A percentile compares a stretch with the other conserved stretches of the same genome.
phyloP scores from a whole-genome alignment of 2,888 invertebrate species.

The Euplexia lucipara region DNA sequence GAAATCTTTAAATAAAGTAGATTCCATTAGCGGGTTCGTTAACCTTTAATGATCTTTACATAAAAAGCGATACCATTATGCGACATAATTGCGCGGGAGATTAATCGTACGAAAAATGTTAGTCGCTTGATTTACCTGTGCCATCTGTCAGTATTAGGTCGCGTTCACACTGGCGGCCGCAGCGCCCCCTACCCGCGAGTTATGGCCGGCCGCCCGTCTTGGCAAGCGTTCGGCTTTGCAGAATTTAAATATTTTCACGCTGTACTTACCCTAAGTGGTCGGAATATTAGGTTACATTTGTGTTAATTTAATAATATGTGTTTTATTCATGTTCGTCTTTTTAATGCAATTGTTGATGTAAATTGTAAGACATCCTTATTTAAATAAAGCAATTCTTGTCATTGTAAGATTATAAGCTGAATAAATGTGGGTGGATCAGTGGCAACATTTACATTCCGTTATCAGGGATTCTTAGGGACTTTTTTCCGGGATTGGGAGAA shows the following conservation, averaged over 20 bases:
- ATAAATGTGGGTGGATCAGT: not conserved
- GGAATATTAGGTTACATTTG: slow-evolving; percentile 51
- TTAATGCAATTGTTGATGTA: slow-evolving; percentile 11
- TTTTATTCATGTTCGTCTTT: slow-evolving; percentile 14
- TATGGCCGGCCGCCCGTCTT: slow-evolving; percentile 45
- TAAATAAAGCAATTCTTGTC: not conserved
- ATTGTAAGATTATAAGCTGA: not conserved
- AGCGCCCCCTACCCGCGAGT: slow-evolving; percentile 29
- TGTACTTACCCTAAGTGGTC: slow-evolving; percentile 48
- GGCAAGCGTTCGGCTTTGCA: slow-evolving; percentile 54
- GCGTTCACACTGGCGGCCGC: slow-evolving; percentile 53
- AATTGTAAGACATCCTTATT: slow-evolving; percentile 19
- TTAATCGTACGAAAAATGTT: slow-evolving; percentile 73
- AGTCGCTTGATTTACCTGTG: slow-evolving; percentile 76
- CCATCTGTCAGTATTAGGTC: slow-evolving; percentile 78
- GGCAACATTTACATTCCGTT: slow-evolving; percentile 1
- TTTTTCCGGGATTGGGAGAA: not conserved
- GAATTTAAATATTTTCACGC: slow-evolving; percentile 59
- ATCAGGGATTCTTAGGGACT: not conserved
- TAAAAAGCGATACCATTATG: slow-evolving; percentile 55
- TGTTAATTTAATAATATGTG: slow-evolving; percentile 41
- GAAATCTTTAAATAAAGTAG: slow-evolving; percentile 17
- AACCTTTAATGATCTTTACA: slow-evolving; percentile 29
- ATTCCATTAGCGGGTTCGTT: slow-evolving; percentile 43
- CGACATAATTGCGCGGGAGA: slow-evolving; percentile 68